Evolutionary conservation across 1,140 invertebrate genomes (phyloP).

Genomic region (Drosophila nebulosa): DNA sequence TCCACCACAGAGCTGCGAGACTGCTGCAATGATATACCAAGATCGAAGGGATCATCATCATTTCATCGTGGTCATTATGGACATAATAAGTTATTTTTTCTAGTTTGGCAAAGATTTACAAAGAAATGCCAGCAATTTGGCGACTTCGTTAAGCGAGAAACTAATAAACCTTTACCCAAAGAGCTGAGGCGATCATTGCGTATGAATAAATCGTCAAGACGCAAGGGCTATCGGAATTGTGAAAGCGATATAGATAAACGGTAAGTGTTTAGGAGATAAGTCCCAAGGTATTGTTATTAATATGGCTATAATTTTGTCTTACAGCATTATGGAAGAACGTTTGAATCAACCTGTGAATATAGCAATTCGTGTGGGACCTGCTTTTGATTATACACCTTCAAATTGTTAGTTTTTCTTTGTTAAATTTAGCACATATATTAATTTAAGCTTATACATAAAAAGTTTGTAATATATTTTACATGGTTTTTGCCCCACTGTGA

Average conservation of each 20-base stretch:
- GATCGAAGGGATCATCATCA: neutral
- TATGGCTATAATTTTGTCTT: neutral
- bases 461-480: neutral
- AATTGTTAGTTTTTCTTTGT: conserved; percentile 27
- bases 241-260: conserved; percentile 83
- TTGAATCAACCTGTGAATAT: conserved; percentile 53
- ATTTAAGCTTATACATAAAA: conserved; percentile 27
- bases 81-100: conserved; percentile 19
- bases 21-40: conserved; percentile 6
- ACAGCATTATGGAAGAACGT: conserved; percentile 46
- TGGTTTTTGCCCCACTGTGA: conserved; percentile 16
- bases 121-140: conserved; percentile 45
- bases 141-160: conserved; percentile 44
- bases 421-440: neutral
- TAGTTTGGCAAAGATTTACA: conserved; percentile 54
- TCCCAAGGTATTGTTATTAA: conserved; percentile 22
- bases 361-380: conserved; percentile 58
- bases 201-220: conserved; percentile 77
- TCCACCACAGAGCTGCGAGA: conserved; percentile 49
- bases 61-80: neutral
- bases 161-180: conserved; percentile 69
- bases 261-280: conserved; percentile 66
- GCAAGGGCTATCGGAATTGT: conserved; percentile 82
- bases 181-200: conserved; percentile 68
- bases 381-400: conserved; percentile 49